Evolutionary conservation across 2,797 vertebrate genomes (phyloP).

Genomic region (Mus spretus): DNA sequence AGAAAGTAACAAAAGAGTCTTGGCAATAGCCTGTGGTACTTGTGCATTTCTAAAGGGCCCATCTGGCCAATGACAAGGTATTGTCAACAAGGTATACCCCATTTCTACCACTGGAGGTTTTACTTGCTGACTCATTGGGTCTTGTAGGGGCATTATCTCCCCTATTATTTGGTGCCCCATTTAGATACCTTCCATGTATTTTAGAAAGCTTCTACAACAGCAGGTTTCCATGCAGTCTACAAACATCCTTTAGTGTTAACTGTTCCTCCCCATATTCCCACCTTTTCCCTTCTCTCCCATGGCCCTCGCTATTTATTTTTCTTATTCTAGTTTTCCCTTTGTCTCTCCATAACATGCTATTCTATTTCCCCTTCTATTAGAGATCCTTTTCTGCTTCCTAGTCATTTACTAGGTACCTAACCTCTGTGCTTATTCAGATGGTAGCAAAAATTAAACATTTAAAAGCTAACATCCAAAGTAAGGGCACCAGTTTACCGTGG

Average conservation of each 20-base stretch:
- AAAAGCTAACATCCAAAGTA: not conserved
- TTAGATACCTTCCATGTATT: not conserved
- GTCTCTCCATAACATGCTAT: not conserved
- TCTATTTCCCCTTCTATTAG: not conserved
- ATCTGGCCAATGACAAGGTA: not conserved
- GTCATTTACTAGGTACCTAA: not conserved
- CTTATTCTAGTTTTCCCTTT: not conserved
- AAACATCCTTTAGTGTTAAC: not conserved
- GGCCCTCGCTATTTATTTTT: not conserved
- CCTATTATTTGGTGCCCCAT: not conserved
- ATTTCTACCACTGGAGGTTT: not conserved
- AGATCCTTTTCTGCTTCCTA: not conserved
- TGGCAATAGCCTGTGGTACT: not conserved
- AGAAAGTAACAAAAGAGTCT: not conserved
- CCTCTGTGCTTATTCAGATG: not conserved
- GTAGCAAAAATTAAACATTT: not conserved
- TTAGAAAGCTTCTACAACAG: not conserved
- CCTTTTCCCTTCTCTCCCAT: not conserved
- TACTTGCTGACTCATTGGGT: not conserved
- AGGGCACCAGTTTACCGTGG: too few relatives aligned
- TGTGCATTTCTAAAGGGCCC: not conserved
- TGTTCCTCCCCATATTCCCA: not conserved
- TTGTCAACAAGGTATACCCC: not conserved
- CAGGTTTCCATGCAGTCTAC: not conserved
- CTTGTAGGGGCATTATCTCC: not conserved